Base-by-base conservation (phyloP, 53 echinoderm and acorn worm genomes). In the Temnopleurus reevesii region DNA sequence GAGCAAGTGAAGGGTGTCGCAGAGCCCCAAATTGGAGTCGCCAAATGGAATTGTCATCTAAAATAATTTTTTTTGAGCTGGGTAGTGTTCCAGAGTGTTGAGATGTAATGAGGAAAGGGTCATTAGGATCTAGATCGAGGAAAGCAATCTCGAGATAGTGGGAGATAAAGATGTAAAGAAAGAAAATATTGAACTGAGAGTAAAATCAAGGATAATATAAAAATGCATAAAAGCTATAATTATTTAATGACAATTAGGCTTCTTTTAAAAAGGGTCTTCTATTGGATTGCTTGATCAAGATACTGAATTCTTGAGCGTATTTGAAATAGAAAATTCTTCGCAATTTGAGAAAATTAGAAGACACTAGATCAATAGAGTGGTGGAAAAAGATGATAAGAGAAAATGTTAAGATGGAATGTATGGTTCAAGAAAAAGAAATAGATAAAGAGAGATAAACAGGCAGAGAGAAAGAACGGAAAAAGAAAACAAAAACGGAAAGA, bases 41-140 rank as follows among this genome's bases (percentile, higher is more conserved):
- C 66, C 88, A 66, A 66, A 87, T 66, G 88, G 88, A 87, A 87
- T 87, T 87, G 88, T 87, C 88, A 87, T 87, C 71, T 87, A 49
- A 87, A 87, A 87, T 66, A 66, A 87, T 87, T 87, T 87, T 19
- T 28, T n/a, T n/a, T n/a, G n/a, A n/a, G n/a, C 53, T 47, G 88
- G 71, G 88, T 71, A 87, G 51, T 13, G 88, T 87, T 87, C 88
- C 66, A 29, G 88, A 53, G 88, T 15, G 26, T 87, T 66, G 66
- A 87, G 66, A 30, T 30, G 88, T 87, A 87, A 87, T 87, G 88
- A 87, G 88, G 65, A 66, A 87, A 23, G 88, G 65, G 36, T 51
- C 88, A 63, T 87, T 87, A 87, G 88, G 2, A 61, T 41, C 30
- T n/a, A 86, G 45, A 46, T 86, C 9, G 29, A 53, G 8, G 60